Percentiles rank a stretch among this genome's conserved stretches.
These are phyloP conservation scores for Prietella phreatophila DNA, from an alignment of 2,113 vertebrate species.

Conservation along the genomic window DNA sequence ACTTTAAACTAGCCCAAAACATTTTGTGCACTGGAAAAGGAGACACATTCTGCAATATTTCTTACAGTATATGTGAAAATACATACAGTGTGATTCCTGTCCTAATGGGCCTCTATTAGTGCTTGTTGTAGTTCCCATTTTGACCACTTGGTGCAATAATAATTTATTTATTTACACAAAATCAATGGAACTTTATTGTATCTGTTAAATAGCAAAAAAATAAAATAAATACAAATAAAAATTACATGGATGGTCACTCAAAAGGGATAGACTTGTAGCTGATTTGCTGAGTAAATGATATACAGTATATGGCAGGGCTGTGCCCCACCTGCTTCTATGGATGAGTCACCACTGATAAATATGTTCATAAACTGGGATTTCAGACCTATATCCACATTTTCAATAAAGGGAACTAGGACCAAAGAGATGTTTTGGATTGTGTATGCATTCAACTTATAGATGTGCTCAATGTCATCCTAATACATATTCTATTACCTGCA, in stretches of 20 bases:
- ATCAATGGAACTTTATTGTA: not conserved
- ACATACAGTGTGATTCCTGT: not conserved
- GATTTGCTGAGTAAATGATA: not conserved
- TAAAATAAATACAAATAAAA: too few relatives aligned
- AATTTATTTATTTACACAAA: too few relatives aligned
- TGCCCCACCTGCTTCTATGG: not conserved
- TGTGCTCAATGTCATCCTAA: not conserved
- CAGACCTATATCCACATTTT: not conserved
- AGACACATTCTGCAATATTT: not conserved
- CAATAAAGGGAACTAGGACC: not conserved
- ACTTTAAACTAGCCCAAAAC: not conserved
- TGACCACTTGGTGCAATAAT: not conserved
- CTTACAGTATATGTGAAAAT: not conserved
- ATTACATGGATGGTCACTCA: not conserved
- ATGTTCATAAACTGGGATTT: slow-evolving; percentile 3
- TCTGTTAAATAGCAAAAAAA: not conserved
- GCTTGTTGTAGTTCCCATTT: not conserved
- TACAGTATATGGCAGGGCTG: too few relatives aligned
- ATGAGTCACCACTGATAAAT: not conserved
- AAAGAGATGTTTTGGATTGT: not conserved
- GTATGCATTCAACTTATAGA: not conserved
- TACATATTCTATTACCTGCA: not conserved
- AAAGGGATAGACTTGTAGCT: not conserved
- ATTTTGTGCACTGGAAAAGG: not conserved
- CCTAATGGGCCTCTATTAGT: not conserved